A percentile compares a stretch with the other conserved stretches of the same genome.
These are phyloP conservation scores for Helogale parvula DNA, from an alignment of 2,113 vertebrate species.

Conservation along the genomic window DNA sequence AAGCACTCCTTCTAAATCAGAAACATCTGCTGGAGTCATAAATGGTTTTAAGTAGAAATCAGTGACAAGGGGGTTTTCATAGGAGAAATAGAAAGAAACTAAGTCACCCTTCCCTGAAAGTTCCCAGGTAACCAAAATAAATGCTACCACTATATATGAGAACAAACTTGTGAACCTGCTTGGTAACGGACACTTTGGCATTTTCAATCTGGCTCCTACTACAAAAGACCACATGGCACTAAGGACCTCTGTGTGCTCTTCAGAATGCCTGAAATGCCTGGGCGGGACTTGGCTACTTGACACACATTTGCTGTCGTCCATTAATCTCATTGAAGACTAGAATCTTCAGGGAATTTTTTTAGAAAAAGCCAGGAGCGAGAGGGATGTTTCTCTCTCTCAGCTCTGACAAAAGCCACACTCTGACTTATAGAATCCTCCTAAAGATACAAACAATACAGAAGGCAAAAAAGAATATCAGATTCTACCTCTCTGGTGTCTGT, in stretches of 20 bases:
- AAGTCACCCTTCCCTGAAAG: conserved; percentile 55
- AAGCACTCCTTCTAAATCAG: conserved; percentile 82
- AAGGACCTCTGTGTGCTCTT: conserved; percentile 46
- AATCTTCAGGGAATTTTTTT: neutral
- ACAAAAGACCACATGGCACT: conserved; percentile 34
- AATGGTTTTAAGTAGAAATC: conserved; percentile 82
- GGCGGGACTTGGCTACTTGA: conserved; percentile 46
- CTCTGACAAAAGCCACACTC: neutral
- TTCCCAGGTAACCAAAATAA: conserved; percentile 75
- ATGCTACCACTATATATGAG: conserved; percentile 35
- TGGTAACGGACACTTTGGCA: conserved; percentile 65
- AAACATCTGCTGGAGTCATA: conserved; percentile 85
- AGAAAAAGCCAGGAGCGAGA: conserved; percentile 11
- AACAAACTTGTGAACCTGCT: conserved; percentile 69
- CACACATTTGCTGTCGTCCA: neutral
- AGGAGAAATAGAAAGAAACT: conserved; percentile 75
- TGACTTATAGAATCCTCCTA: neutral
- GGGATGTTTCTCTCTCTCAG: neutral
- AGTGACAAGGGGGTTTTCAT: conserved; percentile 68
- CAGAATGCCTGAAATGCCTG: neutral
- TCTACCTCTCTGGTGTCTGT: neutral
- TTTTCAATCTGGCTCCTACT: conserved; percentile 66
- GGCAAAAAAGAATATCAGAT: neutral
- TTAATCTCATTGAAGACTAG: conserved; percentile 60
- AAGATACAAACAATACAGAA: neutral